Conservation (phyloP, 2,113 vertebrate genomes). For the Zosterops hypoxanthus region DNA sequence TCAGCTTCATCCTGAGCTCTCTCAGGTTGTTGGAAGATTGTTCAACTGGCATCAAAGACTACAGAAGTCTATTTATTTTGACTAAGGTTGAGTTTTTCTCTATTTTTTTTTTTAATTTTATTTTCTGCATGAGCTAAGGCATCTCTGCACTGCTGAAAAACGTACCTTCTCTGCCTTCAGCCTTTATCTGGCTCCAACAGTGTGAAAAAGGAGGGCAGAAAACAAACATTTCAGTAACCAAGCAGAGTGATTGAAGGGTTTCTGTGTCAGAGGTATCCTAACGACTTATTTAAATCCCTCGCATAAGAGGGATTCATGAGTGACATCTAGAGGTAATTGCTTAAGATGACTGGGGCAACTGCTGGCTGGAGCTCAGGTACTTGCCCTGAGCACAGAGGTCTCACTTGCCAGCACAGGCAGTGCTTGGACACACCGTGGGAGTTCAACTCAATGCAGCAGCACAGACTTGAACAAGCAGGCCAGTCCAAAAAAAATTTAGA, state of each 20-base stretch:
- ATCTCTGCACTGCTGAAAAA: background rate
- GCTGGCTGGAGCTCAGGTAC: background rate
- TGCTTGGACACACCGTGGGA: background rate
- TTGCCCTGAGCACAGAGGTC: background rate
- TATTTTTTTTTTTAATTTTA: background rate
- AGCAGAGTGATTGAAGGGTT: background rate
- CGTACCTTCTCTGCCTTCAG: background rate
- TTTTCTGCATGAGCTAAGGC: background rate
- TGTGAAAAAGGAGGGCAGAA: background rate
- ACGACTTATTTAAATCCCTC: background rate
- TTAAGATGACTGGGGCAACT: constrained; percentile 16
- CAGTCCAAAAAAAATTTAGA: background rate
- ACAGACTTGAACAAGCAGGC: background rate
- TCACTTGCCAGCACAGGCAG: background rate
- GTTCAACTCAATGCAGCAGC: background rate
- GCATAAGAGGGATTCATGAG: constrained; percentile 46
- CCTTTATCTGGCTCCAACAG: background rate
- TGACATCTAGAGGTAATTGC: constrained; percentile 67
- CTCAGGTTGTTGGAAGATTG: background rate
- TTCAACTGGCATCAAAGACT: background rate
- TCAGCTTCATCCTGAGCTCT: background rate
- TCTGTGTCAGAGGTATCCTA: background rate
- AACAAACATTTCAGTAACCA: background rate
- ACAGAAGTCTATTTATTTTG: background rate
- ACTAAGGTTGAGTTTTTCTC: background rate